These are phyloP conservation scores for Meloidogyne floridensis DNA, from an alignment of 1,140 invertebrate genomes.

Conservation along the genomic window DNA sequence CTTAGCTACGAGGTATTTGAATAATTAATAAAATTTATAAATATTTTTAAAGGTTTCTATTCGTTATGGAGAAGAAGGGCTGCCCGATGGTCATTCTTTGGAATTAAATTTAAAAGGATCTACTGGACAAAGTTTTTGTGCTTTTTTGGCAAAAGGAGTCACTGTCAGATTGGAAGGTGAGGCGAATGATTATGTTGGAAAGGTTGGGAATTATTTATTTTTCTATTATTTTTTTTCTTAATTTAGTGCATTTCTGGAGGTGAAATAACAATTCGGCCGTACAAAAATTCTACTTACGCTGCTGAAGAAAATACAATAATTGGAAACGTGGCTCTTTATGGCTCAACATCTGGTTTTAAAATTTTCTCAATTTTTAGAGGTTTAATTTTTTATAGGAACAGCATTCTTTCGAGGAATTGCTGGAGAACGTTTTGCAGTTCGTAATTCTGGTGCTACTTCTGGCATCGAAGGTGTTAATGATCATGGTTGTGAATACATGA, in stretches of 20 bases:
- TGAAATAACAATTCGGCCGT: slow-evolving; percentile 89
- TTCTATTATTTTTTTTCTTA: background rate
- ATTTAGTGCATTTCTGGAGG: slow-evolving; percentile 87
- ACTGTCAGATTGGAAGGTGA: slow-evolving; percentile 90
- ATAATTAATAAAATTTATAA: slow-evolving; percentile 24
- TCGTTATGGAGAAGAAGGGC: slow-evolving; percentile 82
- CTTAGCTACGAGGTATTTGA: slow-evolving; percentile 79
- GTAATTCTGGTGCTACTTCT: slow-evolving; percentile 91
- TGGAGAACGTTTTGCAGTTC: slow-evolving; percentile 93
- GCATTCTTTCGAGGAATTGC: slow-evolving; percentile 95
- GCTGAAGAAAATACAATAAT: slow-evolving; percentile 94
- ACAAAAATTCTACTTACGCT: slow-evolving; percentile 78
- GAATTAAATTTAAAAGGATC: slow-evolving; percentile 85
- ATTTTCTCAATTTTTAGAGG: slow-evolving; percentile 11
- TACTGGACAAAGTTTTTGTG: slow-evolving; percentile 98
- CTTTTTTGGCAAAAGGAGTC: slow-evolving; percentile 89
- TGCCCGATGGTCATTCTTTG: slow-evolving; percentile 80
- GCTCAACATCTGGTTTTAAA: slow-evolving; percentile 79
- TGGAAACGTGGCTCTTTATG: slow-evolving; percentile 96
- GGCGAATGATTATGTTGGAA: slow-evolving; percentile 97
- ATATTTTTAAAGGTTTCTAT: slow-evolving; percentile 69
- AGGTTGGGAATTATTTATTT: slow-evolving; percentile 66
- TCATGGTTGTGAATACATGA: slow-evolving; percentile 99
- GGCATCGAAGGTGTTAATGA: slow-evolving; percentile 92
- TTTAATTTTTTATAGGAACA: slow-evolving; percentile 69